Percentiles rank a stretch among this genome's conserved stretches.
Conservation (phyloP, 2,888 invertebrate species). For the Eupithecia centaureata region DNA sequence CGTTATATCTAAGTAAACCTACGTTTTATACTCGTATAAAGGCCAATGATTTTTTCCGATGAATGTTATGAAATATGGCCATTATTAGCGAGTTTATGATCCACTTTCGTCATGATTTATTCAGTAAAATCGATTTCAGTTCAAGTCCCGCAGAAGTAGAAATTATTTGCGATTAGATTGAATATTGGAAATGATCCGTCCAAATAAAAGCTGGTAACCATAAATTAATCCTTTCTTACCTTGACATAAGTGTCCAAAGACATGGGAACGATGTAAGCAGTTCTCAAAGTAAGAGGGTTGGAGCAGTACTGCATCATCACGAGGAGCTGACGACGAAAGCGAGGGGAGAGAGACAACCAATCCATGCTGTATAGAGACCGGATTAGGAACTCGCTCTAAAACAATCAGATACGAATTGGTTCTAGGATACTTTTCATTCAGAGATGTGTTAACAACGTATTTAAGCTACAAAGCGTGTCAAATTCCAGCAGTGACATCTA, state of each 20-base stretch:
- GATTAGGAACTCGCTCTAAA: constrained; percentile 66
- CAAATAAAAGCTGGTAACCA: background rate
- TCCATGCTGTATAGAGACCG: constrained; percentile 62
- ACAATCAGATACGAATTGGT: constrained; percentile 16
- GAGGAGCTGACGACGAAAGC: constrained; percentile 62
- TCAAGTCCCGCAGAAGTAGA: too few species aligned
- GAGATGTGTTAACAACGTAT: background rate
- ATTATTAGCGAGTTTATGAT: too few species aligned
- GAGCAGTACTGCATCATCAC: constrained; percentile 63
- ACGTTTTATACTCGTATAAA: too few species aligned
- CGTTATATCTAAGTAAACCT: too few species aligned
- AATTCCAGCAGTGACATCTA: background rate
- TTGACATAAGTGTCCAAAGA: constrained; percentile 69
- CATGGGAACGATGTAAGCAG: constrained; percentile 69
- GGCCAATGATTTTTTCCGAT: too few species aligned
- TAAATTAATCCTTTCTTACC: constrained; percentile 46
- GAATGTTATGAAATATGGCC: too few species aligned
- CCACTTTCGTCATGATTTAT: too few species aligned
- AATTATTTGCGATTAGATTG: too few species aligned
- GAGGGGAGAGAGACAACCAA: constrained; percentile 63
- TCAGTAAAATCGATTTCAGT: too few species aligned
- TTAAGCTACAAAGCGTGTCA: background rate
- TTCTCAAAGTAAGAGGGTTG: constrained; percentile 57
- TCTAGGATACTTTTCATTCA: background rate
- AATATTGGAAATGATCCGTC: too few species aligned